phyloP scores from a whole-genome alignment of 2,888 invertebrate species.

The Ischnura elegans region DNA sequence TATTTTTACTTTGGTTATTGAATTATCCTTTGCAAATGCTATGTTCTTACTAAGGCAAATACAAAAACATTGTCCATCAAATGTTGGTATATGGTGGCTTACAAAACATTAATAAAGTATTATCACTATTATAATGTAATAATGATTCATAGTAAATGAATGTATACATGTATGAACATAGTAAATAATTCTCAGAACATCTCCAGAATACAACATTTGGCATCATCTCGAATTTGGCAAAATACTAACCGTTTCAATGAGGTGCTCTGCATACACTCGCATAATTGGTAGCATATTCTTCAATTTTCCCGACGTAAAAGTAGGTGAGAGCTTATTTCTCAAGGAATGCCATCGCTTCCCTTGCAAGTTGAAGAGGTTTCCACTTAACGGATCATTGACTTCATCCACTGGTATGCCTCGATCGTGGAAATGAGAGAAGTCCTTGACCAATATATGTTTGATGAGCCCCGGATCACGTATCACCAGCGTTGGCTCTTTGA shows the following conservation, averaged over 20 bases:
- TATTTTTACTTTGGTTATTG: no score
- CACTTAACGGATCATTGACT: constrained; percentile 68
- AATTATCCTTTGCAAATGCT: no score
- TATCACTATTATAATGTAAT: no score
- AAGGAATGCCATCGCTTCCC: constrained; percentile 69
- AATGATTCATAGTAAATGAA: no score
- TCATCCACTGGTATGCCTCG: constrained; percentile 65
- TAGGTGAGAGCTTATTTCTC: constrained; percentile 70
- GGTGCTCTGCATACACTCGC: constrained; percentile 68
- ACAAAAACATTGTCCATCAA: no score
- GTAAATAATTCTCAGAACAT: not conserved
- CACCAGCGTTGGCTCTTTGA: constrained; percentile 61
- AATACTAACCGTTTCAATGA: constrained; percentile 28
- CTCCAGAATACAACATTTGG: not conserved
- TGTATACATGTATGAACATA: no score
- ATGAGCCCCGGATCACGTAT: constrained; percentile 69
- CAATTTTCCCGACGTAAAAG: constrained; percentile 71
- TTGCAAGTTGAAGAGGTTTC: constrained; percentile 68
- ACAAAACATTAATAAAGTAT: no score
- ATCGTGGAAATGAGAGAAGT: constrained; percentile 69
- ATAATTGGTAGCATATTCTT: constrained; percentile 70
- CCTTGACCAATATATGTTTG: constrained; percentile 69
- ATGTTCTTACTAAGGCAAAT: no score
- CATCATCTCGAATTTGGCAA: no score
- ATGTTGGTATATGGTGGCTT: no score